Evolutionary conservation across 1,140 invertebrate species (phyloP).

Genomic region (Tachypleus tridentatus): DNA sequence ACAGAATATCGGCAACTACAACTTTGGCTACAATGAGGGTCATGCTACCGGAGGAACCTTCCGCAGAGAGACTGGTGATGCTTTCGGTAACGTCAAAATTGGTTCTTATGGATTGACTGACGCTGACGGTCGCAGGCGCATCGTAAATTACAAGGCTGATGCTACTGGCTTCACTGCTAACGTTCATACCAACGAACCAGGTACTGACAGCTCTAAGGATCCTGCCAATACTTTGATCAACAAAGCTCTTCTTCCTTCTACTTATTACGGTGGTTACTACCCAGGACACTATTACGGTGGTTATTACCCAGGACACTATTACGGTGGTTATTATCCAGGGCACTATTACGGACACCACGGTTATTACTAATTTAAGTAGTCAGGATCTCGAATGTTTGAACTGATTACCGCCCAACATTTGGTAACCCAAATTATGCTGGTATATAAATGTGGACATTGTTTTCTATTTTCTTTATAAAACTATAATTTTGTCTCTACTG

Average conservation of each 20-base stretch:
- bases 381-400: no score
- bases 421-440: no score
- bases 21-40: constrained; percentile 25
- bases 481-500: no score
- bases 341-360: no score
- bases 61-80: constrained; percentile 22
- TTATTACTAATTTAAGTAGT: no score
- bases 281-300: no score
- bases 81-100: constrained; percentile 19
- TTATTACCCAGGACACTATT: no score
- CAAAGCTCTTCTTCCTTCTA: constrained; percentile 5
- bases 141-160: constrained; percentile 26
- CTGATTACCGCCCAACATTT: no score
- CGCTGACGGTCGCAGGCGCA: constrained; percentile 23
- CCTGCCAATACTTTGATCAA: constrained; percentile 22
- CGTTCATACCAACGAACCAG: constrained; percentile 24
- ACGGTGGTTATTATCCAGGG: no score
- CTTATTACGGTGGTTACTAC: no score
- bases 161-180: constrained; percentile 17
- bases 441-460: no score
- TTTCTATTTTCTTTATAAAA: no score
- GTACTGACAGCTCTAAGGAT: constrained; percentile 24
- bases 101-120: constrained; percentile 25
- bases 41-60: constrained; percentile 25
- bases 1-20: background rate